Evolutionary conservation across 2,888 invertebrate genomes (phyloP), one percentile per base, ranked within the genome.

Genomic region (Drosophila siamana): DNA sequence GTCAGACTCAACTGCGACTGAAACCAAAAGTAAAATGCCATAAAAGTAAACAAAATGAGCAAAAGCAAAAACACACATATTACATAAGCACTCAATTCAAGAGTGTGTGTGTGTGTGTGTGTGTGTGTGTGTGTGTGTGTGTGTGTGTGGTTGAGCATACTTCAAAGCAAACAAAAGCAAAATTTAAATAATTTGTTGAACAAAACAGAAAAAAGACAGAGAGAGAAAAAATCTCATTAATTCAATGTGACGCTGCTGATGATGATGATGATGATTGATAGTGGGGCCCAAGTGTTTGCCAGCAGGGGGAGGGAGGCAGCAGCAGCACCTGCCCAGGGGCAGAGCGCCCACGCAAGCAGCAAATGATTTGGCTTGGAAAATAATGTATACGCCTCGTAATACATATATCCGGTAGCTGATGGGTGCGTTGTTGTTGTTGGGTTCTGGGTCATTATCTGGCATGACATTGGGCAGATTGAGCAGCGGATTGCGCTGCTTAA

Each of bases 1-100:
- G 80, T 67, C 82, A 85, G 74, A 87, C 86, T 88, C 69, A 88
- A 84, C 78, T 82, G 78, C 73, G 83, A 83, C 74, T 69, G 80
- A 85, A 85, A 74, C 64, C 62, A 75, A 54, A 55, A 64, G 65
- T 76, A 65, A 63, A 62, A 47, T 54, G 63, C 38, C 24, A 38
- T 16, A 57, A 33, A 57, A 40, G 40, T 19, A 48, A 33, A 48
- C 66, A 72, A 76, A 71, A 51, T 65, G 63, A 68, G 56, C 56
- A 41, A 62, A 61, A 55, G 48, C 65, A 66, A 63, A 56, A 52
- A 50, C 30, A 33, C 16, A 55, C 40, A 47, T 19, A 19, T 83
- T 83, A 83, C 84, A 83, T 81, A 84, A 84, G 76, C 69, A 47
- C 67, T 60, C 19, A 52, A 40, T 47, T 57, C 47, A 46, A 24